These are phyloP conservation scores for Hyppa rectilinea DNA, from an alignment of 2,888 invertebrate genomes.

Conservation along the genomic window DNA sequence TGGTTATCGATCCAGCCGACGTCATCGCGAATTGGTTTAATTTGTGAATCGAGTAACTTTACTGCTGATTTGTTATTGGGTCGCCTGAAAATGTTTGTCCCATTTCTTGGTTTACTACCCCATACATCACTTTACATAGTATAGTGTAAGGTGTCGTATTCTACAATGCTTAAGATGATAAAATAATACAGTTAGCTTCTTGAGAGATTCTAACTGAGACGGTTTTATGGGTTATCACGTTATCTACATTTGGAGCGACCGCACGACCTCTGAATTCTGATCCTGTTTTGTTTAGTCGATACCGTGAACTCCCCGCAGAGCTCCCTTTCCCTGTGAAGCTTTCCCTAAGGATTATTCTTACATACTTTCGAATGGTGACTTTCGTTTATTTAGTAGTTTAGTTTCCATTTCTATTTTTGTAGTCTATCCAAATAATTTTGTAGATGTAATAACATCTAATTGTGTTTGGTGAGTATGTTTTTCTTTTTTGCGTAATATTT, in stretches of 20 bases:
- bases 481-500: background rate
- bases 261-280: conserved; percentile 57
- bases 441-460: conserved; percentile 11
- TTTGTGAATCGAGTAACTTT: conserved; percentile 70
- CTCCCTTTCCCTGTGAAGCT: conserved; percentile 49
- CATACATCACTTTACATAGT: conserved; percentile 4
- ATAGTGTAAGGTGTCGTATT: conserved; percentile 11
- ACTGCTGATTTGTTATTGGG: conserved; percentile 63
- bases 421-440: conserved; percentile 6
- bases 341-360: conserved; percentile 54
- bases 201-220: conserved; percentile 19
- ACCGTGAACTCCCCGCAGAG: conserved; percentile 48
- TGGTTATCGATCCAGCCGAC: conserved; percentile 81
- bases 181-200: conserved; percentile 8
- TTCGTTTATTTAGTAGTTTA: conserved; percentile 48
- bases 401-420: conserved; percentile 39
- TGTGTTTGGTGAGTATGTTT: conserved; percentile 4
- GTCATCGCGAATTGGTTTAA: conserved; percentile 75
- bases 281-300: conserved; percentile 62
- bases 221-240: conserved; percentile 48
- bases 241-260: conserved; percentile 61
- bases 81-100: conserved; percentile 38
- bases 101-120: conserved; percentile 26
- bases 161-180: background rate
- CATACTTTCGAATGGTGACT: conserved; percentile 40